Conservation (phyloP, 2,888 invertebrate genomes). For the Eurytoma adleriae region DNA sequence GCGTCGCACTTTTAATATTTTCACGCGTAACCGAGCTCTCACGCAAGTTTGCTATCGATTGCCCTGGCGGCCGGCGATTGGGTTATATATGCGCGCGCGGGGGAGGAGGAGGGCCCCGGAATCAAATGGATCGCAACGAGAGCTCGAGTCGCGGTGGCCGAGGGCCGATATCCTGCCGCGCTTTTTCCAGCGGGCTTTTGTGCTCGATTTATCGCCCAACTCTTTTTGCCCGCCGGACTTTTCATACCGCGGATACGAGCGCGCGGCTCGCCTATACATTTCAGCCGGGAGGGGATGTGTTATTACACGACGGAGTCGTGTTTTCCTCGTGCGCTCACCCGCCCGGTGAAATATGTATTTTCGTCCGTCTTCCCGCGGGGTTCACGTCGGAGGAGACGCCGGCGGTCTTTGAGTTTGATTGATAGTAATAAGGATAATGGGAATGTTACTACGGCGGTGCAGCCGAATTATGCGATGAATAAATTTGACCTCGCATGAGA, state of each 20-base stretch:
- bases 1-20: too few relatives aligned
- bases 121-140: conserved; percentile 39
- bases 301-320: not conserved
- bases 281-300: not conserved
- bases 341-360: not conserved
- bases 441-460: too few relatives aligned
- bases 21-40: not conserved
- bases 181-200: conserved; percentile 9
- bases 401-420: too few relatives aligned
- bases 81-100: not conserved
- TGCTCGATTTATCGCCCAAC: conserved; percentile 16
- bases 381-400: too few relatives aligned
- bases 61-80: too few relatives aligned
- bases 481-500: too few relatives aligned
- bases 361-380: not conserved
- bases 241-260: conserved; percentile 1
- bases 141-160: not conserved
- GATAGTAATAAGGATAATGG: too few relatives aligned
- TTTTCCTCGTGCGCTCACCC: too few relatives aligned
- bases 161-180: conserved; percentile 16
- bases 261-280: not conserved
- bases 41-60: too few relatives aligned
- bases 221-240: conserved; percentile 25
- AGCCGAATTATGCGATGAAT: too few relatives aligned
- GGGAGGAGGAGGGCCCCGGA: conserved; percentile 31